Base-by-base conservation (phyloP, 2,113 vertebrate genomes). In the Bufo gargarizans region DNA sequence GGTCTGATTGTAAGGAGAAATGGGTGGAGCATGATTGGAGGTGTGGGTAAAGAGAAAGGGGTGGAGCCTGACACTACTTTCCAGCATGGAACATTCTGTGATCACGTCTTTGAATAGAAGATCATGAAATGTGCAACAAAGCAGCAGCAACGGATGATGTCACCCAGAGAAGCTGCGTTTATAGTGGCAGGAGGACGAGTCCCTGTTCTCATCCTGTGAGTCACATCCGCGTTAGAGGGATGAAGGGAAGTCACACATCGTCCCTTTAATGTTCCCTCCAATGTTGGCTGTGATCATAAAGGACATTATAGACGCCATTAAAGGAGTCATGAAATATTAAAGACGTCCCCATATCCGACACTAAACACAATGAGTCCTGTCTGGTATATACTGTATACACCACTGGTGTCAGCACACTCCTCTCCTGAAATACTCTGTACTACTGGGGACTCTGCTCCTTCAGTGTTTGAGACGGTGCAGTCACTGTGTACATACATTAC, bases 191-290 rank as follows among this genome's bases (percentile, higher is more conserved):
- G 22, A 22, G 69, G 83, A 74, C 22, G 33, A 22, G 16, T 17
- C n/a, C 58, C 20, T 22, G 78, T 86, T 77, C 53, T 86, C 10
- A 72, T 43, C 17, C 20, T 55, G 4, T 86, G 74, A 86, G 58
- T 86, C 85, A 86, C 43, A 78, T 78, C 45, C 83, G 45, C 19
- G 65, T 82, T 82, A 82, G 1, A 17, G 59, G 59, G 79, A 82
- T 82, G 58, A 63, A 82, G 79, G 5, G 43, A 63, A 59, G n/a
- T 81, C 13, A 59, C n/a, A 43, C 9, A 59, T 58, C 16, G 79
- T 81, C 79, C 16, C 79, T 82, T 65, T 82, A 47, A 82, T 82
- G 79, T 65, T 55, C 43, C 43, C 71, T 74, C 13, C 13, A 47
- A 43, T 8, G 71, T 74, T 9, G 6, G 3, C 11, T 55, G 4